Conservation (phyloP, 2,888 invertebrate genomes). For the Bombylius discolor region DNA sequence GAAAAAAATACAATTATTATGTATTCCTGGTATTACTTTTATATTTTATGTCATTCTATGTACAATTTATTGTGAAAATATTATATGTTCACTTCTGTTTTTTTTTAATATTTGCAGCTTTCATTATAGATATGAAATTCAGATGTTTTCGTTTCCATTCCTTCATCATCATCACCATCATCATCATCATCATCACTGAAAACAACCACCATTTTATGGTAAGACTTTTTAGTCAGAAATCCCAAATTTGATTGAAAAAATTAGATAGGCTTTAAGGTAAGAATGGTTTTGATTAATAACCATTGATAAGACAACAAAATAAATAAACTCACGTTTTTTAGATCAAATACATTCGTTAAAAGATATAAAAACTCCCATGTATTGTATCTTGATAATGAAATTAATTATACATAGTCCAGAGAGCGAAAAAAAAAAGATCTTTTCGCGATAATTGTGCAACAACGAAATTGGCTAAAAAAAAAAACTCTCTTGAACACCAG, state of each 20-base stretch:
- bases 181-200: too few relatives aligned
- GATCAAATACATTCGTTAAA: constrained; percentile 21
- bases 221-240: constrained; percentile 4
- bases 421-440: constrained; percentile 9
- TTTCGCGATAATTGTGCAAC: constrained; percentile 10
- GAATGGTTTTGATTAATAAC: constrained; percentile 19
- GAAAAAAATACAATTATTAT: too few relatives aligned
- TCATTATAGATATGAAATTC: too few relatives aligned
- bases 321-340: constrained; percentile 20
- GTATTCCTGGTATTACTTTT: too few relatives aligned
- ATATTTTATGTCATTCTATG: too few relatives aligned
- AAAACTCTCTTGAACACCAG: too few relatives aligned
- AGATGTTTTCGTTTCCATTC: too few relatives aligned
- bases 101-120: too few relatives aligned
- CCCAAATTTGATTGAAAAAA: constrained; percentile 13
- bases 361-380: constrained; percentile 17
- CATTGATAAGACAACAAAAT: constrained; percentile 18
- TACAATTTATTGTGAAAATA: too few relatives aligned
- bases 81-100: too few relatives aligned
- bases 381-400: constrained; percentile 21
- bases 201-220: too few relatives aligned
- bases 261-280: constrained; percentile 11
- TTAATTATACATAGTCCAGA: constrained; percentile 21
- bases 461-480: constrained; percentile 11
- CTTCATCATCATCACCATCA: too few relatives aligned